Evolutionary conservation across 2,888 invertebrate genomes (phyloP).

Genomic region (Ormyrus labotus): DNA sequence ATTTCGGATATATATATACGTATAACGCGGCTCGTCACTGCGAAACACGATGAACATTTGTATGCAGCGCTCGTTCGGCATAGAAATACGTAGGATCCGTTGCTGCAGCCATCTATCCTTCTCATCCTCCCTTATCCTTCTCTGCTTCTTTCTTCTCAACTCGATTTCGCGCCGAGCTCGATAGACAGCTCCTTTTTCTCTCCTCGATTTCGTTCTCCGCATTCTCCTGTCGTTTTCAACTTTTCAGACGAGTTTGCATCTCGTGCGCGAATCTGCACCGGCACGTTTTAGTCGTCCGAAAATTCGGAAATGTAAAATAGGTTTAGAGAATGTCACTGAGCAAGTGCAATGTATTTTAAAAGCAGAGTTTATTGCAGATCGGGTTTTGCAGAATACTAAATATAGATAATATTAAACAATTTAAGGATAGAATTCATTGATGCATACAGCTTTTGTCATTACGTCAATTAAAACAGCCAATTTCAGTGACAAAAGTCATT

Average conservation of each 20-base stretch:
- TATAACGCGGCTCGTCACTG: neutral
- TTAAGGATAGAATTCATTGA: too few species aligned
- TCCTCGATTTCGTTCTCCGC: neutral
- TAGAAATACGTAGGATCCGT: conserved; percentile 1
- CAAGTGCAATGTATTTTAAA: too few species aligned
- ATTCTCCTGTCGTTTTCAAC: neutral
- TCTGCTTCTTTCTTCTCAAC: neutral
- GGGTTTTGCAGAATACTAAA: too few species aligned
- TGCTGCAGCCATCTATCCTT: neutral
- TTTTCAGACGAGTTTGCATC: neutral
- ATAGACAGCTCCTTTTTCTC: neutral
- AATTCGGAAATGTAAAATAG: too few species aligned
- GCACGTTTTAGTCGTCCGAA: too few species aligned
- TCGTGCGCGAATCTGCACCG: neutral
- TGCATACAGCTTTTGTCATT: too few species aligned
- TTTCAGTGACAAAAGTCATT: too few species aligned
- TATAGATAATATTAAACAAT: too few species aligned
- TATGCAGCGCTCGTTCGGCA: conserved; percentile 13
- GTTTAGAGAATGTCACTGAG: too few species aligned
- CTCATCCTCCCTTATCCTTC: neutral
- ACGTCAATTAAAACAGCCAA: too few species aligned
- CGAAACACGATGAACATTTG: neutral
- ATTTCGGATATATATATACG: neutral
- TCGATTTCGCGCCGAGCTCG: neutral
- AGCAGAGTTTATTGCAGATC: too few species aligned